Conservation (phyloP, 1,140 invertebrate genomes). For the Zophobas atratus region DNA sequence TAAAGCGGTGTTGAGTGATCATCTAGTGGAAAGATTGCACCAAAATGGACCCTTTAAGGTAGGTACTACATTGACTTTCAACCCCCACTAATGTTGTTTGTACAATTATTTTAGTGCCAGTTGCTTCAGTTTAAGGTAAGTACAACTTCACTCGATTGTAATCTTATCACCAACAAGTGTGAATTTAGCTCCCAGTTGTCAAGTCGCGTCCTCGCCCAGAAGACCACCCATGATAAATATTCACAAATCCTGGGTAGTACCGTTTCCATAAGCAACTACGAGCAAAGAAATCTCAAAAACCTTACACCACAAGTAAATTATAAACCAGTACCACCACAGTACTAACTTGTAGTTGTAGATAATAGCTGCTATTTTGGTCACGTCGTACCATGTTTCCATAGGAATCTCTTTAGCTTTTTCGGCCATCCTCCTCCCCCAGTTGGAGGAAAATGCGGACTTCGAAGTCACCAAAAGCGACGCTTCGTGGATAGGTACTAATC, state of each 20-base stretch:
- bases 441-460: conserved; percentile 21
- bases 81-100: background rate
- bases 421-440: conserved; percentile 34
- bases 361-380: conserved; percentile 17
- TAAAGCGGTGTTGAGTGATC: background rate
- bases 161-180: no score
- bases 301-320: conserved; percentile 14
- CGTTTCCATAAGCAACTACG: conserved; percentile 16
- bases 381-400: conserved; percentile 12
- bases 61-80: background rate
- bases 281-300: conserved; percentile 12
- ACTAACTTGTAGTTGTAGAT: conserved; percentile 1
- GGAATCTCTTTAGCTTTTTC: conserved; percentile 31
- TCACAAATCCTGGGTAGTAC: conserved; percentile 13
- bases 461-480: background rate
- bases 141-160: background rate
- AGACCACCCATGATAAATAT: conserved; percentile 28
- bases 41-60: conserved; percentile 13
- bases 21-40: background rate
- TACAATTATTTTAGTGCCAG: conserved; percentile 10
- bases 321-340: background rate
- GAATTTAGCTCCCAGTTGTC: background rate
- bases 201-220: conserved; percentile 5
- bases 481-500: conserved; percentile 31
- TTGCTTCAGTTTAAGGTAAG: conserved; percentile 37